Conservation (phyloP, 2,113 vertebrate genomes). For the Neotragus pygmaeus region DNA sequence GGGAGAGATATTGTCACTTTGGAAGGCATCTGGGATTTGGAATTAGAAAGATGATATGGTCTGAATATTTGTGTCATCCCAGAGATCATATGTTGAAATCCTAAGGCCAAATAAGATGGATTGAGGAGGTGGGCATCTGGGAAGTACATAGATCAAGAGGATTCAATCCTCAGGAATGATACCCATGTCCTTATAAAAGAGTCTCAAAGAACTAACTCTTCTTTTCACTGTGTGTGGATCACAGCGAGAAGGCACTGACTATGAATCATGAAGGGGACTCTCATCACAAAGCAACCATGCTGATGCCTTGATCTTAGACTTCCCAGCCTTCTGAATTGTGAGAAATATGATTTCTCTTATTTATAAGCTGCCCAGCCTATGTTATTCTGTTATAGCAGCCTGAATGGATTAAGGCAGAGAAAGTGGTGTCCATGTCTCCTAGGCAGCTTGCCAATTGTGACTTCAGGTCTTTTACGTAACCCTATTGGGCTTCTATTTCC, state of each 20-base stretch:
- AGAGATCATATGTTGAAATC: background rate
- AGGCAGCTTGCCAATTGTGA: background rate
- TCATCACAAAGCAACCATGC: background rate
- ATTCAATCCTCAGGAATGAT: background rate
- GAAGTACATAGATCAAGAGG: background rate
- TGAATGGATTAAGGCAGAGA: background rate
- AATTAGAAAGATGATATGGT: background rate
- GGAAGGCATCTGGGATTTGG: background rate
- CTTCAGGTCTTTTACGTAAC: background rate
- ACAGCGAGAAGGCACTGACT: background rate
- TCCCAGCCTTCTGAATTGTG: background rate
- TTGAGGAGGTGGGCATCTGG: background rate
- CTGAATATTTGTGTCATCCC: background rate
- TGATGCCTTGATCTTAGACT: background rate
- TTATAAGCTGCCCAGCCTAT: background rate
- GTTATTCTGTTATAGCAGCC: background rate
- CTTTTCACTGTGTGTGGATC: background rate
- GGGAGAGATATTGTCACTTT: background rate
- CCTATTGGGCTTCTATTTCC: background rate
- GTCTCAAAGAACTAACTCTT: background rate
- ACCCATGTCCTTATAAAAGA: background rate
- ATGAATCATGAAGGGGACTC: background rate
- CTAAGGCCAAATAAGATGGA: background rate
- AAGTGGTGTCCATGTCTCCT: background rate
- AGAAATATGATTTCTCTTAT: background rate